phyloP scores from a whole-genome alignment of 2,888 invertebrate species.

The Plusia festucae region DNA sequence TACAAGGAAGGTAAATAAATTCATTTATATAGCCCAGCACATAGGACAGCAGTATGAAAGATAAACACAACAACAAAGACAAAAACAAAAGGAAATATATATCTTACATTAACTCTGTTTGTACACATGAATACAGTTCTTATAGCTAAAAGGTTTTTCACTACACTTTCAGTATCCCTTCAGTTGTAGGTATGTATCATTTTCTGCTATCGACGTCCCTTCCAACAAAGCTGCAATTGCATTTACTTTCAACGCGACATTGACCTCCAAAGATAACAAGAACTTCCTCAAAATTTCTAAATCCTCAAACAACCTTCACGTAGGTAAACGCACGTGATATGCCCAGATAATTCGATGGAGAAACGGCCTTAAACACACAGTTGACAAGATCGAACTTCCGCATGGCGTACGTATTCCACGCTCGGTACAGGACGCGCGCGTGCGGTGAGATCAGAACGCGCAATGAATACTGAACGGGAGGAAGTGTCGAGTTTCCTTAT shows the following conservation, averaged over 20 bases:
- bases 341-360: conserved; percentile 50
- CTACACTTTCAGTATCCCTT: no score
- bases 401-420: conserved; percentile 40
- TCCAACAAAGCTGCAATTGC: background rate
- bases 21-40: no score
- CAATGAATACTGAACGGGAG: conserved; percentile 59
- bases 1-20: no score
- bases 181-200: background rate
- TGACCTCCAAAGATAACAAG: background rate
- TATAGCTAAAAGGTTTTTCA: no score
- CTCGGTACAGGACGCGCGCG: conserved; percentile 30
- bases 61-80: no score
- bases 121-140: background rate
- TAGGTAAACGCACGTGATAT: conserved; percentile 45
- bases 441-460: conserved; percentile 36
- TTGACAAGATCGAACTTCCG: conserved; percentile 24
- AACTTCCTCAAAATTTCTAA: conserved; percentile 54
- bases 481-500: conserved; percentile 50
- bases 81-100: no score
- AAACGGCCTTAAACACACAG: conserved; percentile 17
- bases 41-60: no score
- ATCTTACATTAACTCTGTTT: no score
- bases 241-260: conserved; percentile 6
- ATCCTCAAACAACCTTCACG: conserved; percentile 37
- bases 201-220: background rate